Percentiles rank a stretch among this genome's conserved stretches.
Conservation (phyloP, 2,113 vertebrate genomes). For the Dissostichus mawsoni region DNA sequence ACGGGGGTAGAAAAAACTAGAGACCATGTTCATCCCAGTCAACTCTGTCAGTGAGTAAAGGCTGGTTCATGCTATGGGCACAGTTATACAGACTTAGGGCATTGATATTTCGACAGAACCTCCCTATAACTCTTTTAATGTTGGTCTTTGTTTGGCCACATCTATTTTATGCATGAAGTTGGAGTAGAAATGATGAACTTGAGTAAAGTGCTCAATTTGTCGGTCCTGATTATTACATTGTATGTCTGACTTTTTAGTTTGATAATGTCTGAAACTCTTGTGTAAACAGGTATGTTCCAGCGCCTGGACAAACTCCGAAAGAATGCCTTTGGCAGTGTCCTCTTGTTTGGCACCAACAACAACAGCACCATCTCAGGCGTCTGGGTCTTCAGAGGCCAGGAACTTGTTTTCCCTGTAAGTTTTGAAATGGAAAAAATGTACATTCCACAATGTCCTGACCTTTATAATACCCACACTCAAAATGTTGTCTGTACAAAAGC, state of each 20-base stretch:
- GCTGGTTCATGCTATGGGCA: conserved; percentile 80
- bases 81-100: not conserved
- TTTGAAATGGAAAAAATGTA: not conserved
- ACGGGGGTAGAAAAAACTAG: conserved; percentile 62
- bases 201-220: not conserved
- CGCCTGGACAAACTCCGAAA: conserved; percentile 93
- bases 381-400: conserved; percentile 94
- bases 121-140: not conserved
- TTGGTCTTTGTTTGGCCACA: too few relatives aligned
- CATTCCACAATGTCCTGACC: too few relatives aligned
- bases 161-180: not conserved
- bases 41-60: conserved; percentile 70
- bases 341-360: conserved; percentile 90
- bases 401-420: conserved; percentile 91
- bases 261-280: not conserved
- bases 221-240: not conserved
- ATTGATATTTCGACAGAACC: not conserved
- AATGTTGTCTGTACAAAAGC: too few relatives aligned
- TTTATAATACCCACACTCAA: too few relatives aligned
- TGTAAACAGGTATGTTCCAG: conserved; percentile 91
- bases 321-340: conserved; percentile 91
- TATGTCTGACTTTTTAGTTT: not conserved
- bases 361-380: conserved; percentile 91
- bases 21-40: conserved; percentile 79
- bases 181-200: not conserved